Percentiles rank a stretch among this genome's conserved stretches.
These are phyloP conservation scores for Siniperca undulata DNA, from an alignment of 2,797 vertebrate genomes.

Conservation along the genomic window DNA sequence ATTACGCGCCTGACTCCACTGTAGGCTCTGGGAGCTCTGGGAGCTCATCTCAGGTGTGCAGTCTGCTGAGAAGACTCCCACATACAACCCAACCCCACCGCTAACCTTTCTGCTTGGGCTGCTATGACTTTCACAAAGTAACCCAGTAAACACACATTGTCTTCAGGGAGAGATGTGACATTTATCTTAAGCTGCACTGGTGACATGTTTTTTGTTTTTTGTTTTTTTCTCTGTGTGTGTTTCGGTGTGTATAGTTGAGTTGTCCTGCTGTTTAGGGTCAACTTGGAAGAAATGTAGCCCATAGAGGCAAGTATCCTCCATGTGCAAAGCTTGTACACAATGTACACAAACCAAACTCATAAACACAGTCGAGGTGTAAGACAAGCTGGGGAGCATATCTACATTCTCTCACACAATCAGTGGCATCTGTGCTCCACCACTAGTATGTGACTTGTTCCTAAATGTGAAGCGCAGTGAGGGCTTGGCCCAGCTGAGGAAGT, in stretches of 20 bases:
- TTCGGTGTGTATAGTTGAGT: background rate
- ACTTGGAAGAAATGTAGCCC: slow-evolving; percentile 22
- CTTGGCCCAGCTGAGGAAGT: slow-evolving; percentile 38
- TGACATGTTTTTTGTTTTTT: slow-evolving; percentile 44
- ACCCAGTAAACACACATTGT: slow-evolving; percentile 74
- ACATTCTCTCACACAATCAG: slow-evolving; percentile 57
- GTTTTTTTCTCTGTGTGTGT: slow-evolving; percentile 5
- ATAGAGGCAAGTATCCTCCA: slow-evolving; percentile 14
- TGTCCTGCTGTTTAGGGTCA: slow-evolving; percentile 43
- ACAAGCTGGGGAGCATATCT: slow-evolving; percentile 39
- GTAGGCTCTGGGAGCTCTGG: slow-evolving; percentile 54
- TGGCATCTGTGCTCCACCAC: slow-evolving; percentile 49
- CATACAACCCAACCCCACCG: slow-evolving; percentile 59
- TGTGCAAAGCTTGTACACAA: slow-evolving; percentile 35
- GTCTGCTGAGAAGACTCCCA: slow-evolving; percentile 68
- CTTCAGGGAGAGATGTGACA: slow-evolving; percentile 73
- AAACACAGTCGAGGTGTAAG: slow-evolving; percentile 59
- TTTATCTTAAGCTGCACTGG: slow-evolving; percentile 71
- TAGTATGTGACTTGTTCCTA: background rate
- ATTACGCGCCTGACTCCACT: slow-evolving; percentile 67
- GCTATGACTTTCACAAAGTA: slow-evolving; percentile 79
- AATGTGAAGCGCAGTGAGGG: slow-evolving; percentile 32
- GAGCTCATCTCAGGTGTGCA: slow-evolving; percentile 77
- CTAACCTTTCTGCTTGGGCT: slow-evolving; percentile 80
- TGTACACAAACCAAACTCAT: slow-evolving; percentile 45